Evolutionary conservation across 1,140 invertebrate species (phyloP).

Genomic region (Teleogryllus occipitalis): DNA sequence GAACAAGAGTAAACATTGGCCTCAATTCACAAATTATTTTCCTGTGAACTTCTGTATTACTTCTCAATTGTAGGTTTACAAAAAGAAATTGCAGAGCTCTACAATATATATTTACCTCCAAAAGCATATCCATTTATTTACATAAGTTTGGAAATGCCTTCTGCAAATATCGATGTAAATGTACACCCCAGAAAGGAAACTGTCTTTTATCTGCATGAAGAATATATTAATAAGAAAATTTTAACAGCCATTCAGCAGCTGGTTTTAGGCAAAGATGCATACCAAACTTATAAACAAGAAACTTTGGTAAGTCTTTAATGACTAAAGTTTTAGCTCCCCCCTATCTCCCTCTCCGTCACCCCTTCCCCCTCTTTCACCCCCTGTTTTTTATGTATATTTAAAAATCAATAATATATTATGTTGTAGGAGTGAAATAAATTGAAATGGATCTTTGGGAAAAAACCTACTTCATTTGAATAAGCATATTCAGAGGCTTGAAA

Average conservation of each 20-base stretch:
- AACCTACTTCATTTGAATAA: too few relatives aligned
- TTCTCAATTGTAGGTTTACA: conserved; percentile 48
- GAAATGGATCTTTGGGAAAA: too few relatives aligned
- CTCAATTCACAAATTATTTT: too few relatives aligned
- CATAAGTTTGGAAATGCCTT: conserved; percentile 76
- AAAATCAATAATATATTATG: too few relatives aligned
- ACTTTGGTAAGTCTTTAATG: neutral
- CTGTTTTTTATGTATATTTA: too few relatives aligned
- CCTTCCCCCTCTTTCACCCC: too few relatives aligned
- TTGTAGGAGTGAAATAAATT: too few relatives aligned
- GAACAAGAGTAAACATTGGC: too few relatives aligned
- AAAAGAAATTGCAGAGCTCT: conserved; percentile 77
- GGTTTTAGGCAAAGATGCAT: neutral
- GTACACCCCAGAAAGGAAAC: conserved; percentile 97
- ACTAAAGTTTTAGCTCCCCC: too few relatives aligned
- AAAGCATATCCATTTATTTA: conserved; percentile 88
- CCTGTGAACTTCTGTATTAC: too few relatives aligned
- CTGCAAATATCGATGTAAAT: conserved; percentile 91
- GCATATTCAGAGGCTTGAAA: too few relatives aligned
- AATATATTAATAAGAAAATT: conserved; percentile 77
- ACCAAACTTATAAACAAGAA: neutral
- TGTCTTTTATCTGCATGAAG: conserved; percentile 86
- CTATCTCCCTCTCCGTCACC: too few relatives aligned
- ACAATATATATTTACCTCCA: conserved; percentile 81
- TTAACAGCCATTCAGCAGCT: conserved; percentile 59